A percentile compares a stretch with the other conserved stretches of the same genome.
Conservation (phyloP, 2,797 vertebrate species). For the Tenualosa thibaudeaui region DNA sequence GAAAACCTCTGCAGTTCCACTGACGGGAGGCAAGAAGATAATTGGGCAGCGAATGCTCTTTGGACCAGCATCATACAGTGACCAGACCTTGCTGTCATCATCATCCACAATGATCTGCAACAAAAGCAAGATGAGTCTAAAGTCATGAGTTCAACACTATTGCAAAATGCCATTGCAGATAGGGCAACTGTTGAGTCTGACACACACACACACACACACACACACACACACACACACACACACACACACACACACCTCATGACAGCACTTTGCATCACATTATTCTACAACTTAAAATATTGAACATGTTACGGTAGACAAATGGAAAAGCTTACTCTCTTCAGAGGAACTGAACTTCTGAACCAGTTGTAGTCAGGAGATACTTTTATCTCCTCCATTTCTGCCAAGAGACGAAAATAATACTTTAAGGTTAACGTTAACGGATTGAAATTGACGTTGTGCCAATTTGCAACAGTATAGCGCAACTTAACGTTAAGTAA, state of each 20-base stretch:
- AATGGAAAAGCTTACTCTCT: constrained; percentile 79
- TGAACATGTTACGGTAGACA: neutral
- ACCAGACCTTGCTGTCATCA: constrained; percentile 98
- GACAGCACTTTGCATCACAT: neutral
- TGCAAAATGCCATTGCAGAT: neutral
- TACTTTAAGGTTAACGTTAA: neutral
- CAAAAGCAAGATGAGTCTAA: constrained; percentile 8
- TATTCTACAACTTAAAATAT: neutral
- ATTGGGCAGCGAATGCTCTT: constrained; percentile 93
- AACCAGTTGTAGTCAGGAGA: constrained; percentile 99
- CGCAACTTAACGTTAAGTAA: neutral
- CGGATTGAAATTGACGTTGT: neutral
- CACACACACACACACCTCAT: neutral
- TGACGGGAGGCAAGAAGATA: constrained; percentile 94
- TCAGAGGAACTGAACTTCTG: constrained; percentile 95
- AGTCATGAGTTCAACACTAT: neutral
- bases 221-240: no score
- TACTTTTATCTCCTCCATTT: constrained; percentile 97
- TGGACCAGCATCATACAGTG: constrained; percentile 92
- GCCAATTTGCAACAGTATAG: neutral
- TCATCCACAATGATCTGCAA: constrained; percentile 97
- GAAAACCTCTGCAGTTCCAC: constrained; percentile 96
- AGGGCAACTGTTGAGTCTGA: neutral
- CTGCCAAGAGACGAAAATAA: constrained; percentile 48
- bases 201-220: no score